These are phyloP conservation scores for Steromphala cineraria DNA, from an alignment of 2,888 invertebrate species.

Conservation along the genomic window DNA sequence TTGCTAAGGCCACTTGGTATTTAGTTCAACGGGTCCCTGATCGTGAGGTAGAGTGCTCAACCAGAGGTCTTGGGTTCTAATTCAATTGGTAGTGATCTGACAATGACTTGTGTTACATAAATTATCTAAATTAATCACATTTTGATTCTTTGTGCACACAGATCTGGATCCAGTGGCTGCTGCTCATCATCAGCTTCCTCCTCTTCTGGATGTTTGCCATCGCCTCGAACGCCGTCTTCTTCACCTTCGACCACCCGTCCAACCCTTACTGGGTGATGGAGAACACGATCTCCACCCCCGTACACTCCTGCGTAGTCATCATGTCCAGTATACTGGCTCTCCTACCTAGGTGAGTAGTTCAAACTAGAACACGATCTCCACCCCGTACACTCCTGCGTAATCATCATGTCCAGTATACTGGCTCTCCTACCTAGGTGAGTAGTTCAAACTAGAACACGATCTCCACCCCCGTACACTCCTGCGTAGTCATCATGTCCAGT, in stretches of 20 bases:
- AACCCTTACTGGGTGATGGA: conserved; percentile 93
- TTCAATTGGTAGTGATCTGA: too few relatives aligned
- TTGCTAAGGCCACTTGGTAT: too few relatives aligned
- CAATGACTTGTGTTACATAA: background rate
- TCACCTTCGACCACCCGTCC: conserved; percentile 87
- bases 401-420: too few relatives aligned
- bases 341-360: conserved; percentile 60
- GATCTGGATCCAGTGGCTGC: conserved; percentile 69
- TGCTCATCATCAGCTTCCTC: conserved; percentile 81
- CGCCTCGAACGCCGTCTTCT: conserved; percentile 88
- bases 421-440: too few relatives aligned
- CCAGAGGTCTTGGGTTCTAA: too few relatives aligned
- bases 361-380: background rate
- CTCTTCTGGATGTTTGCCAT: conserved; percentile 89
- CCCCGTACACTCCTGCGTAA: too few relatives aligned
- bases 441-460: too few relatives aligned
- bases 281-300: conserved; percentile 83
- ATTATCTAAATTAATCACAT: background rate
- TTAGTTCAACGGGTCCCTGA: too few relatives aligned
- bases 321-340: conserved; percentile 85
- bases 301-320: conserved; percentile 88
- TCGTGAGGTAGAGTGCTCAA: too few relatives aligned
- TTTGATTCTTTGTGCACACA: conserved; percentile 44
- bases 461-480: too few relatives aligned
- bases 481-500: too few relatives aligned